These are phyloP conservation scores for Aphaenogaster ashmeadi DNA, from an alignment of 1,140 invertebrate species.

Conservation along the genomic window DNA sequence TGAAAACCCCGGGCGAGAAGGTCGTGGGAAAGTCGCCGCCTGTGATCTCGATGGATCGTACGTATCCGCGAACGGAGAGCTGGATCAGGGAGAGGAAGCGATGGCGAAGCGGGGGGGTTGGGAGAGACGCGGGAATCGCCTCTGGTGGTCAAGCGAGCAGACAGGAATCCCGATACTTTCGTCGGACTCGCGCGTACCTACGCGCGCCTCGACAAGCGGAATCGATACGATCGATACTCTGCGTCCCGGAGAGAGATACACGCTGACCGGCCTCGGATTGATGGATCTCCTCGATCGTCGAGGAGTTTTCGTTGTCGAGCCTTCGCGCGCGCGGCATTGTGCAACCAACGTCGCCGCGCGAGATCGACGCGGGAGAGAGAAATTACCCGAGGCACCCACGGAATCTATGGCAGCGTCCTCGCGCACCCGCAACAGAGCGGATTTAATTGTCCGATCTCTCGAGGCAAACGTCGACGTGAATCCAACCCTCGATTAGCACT, in stretches of 20 bases:
- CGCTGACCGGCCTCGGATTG: slow-evolving; percentile 71
- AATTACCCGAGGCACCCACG: slow-evolving; percentile 7
- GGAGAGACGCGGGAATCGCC: slow-evolving; percentile 61
- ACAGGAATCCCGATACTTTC: slow-evolving; percentile 74
- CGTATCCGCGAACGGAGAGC: slow-evolving; percentile 55
- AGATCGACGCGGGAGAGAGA: neutral
- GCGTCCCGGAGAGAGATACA: slow-evolving; percentile 52
- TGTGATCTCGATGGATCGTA: slow-evolving; percentile 69
- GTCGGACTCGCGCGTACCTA: slow-evolving; percentile 68
- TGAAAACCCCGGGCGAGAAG: slow-evolving; percentile 55
- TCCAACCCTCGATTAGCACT: neutral
- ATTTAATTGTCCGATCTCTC: slow-evolving; percentile 38
- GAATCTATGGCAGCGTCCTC: slow-evolving; percentile 13
- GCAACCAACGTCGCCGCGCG: slow-evolving; percentile 62
- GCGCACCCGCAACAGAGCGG: neutral
- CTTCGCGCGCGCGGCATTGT: slow-evolving; percentile 64
- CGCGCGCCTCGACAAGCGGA: slow-evolving; percentile 65
- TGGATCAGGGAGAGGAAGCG: slow-evolving; percentile 53
- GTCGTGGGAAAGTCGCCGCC: slow-evolving; percentile 75
- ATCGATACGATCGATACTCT: slow-evolving; percentile 79
- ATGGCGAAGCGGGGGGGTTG: slow-evolving; percentile 9
- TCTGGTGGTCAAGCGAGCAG: slow-evolving; percentile 74
- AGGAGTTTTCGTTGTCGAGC: slow-evolving; percentile 76
- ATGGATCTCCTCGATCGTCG: slow-evolving; percentile 78
- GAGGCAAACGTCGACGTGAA: neutral